phyloP scores from a whole-genome alignment of 2,888 invertebrate genomes.

The Cataglyphis livida region DNA sequence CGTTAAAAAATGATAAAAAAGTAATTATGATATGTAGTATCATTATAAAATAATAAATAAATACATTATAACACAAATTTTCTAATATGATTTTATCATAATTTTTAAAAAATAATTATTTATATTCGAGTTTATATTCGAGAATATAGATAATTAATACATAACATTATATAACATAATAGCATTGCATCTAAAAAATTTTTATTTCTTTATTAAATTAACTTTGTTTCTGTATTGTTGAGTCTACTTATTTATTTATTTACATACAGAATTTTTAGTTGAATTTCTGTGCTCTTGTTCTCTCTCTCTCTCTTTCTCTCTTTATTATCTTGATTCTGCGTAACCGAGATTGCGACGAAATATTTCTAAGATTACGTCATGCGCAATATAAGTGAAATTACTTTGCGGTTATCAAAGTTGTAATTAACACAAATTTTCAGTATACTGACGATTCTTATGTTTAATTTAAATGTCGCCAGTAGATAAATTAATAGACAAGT shows the following conservation, averaged over 20 bases:
- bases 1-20: not conserved
- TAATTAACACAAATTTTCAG: slow-evolving; percentile 61
- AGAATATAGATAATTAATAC: not conserved
- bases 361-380: slow-evolving; percentile 48
- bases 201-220: not conserved
- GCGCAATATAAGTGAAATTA: slow-evolving; percentile 46
- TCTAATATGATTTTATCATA: not conserved
- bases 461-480: too few species aligned
- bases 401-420: slow-evolving; percentile 36
- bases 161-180: not conserved
- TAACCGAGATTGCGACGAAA: slow-evolving; percentile 54
- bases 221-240: too few species aligned
- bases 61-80: not conserved
- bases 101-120: not conserved
- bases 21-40: not conserved
- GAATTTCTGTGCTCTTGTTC: not conserved
- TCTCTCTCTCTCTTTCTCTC: not conserved
- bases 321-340: not conserved
- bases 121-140: not conserved
- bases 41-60: too few species aligned
- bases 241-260: not conserved
- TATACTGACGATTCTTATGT: not conserved
- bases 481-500: too few species aligned
- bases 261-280: not conserved
- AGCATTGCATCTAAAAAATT: not conserved